A percentile compares a stretch with the other conserved stretches of the same genome.
Evolutionary conservation across 2,888 invertebrate genomes (phyloP).

Genomic region (Halictus quadricinctus): DNA sequence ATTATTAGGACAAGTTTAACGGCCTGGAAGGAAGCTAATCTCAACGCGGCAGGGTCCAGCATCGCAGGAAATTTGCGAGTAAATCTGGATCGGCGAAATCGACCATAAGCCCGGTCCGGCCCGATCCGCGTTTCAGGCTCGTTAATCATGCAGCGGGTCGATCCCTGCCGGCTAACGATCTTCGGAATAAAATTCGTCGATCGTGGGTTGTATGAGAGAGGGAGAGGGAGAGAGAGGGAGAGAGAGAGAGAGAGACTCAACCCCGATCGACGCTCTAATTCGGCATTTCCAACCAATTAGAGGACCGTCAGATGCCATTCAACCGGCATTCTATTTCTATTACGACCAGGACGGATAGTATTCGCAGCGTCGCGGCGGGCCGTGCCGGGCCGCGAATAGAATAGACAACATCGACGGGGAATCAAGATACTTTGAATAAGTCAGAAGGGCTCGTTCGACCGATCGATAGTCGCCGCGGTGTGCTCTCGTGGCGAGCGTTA

Average conservation of each 20-base stretch:
- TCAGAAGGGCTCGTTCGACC: conserved; percentile 65
- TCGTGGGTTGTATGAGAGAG: not conserved
- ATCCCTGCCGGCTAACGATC: conserved; percentile 14
- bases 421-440: conserved; percentile 69
- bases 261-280: conserved; percentile 43
- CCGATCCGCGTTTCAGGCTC: not conserved
- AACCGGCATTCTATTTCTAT: conserved; percentile 53
- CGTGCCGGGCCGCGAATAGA: conserved; percentile 55
- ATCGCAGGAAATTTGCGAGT: not conserved
- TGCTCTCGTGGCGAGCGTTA: conserved; percentile 23
- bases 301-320: conserved; percentile 56
- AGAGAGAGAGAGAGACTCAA: not conserved
- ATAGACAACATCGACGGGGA: conserved; percentile 60
- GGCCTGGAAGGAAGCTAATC: not conserved
- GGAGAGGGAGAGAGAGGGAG: too few species aligned
- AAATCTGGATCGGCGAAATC: not conserved
- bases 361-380: conserved; percentile 47
- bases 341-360: conserved; percentile 46
- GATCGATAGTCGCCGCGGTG: conserved; percentile 54
- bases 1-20: not conserved
- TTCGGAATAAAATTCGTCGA: conserved; percentile 29
- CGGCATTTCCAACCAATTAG: conserved; percentile 52
- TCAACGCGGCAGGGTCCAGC: not conserved
- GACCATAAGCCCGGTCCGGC: not conserved
- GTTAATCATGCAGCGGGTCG: conserved; percentile 36